These are phyloP conservation scores for Drosophila carrolli DNA, from an alignment of 1,140 invertebrate species.

Conservation along the genomic window DNA sequence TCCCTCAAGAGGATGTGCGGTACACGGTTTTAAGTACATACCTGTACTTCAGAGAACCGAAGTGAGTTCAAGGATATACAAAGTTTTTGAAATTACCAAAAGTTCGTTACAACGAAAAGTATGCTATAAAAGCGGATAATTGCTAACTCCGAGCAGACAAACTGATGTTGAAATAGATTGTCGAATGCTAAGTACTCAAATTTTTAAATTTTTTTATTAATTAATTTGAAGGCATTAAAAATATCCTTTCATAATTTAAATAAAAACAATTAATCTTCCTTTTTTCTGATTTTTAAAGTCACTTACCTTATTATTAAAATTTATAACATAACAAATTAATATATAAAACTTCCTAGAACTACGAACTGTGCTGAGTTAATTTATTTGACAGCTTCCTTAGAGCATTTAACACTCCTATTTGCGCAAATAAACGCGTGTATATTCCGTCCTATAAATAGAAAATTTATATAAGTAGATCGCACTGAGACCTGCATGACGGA, in stretches of 20 bases:
- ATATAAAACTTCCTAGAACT: background rate
- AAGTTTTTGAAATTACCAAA: slow-evolving; percentile 38
- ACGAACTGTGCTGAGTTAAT: slow-evolving; percentile 27
- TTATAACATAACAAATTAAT: background rate
- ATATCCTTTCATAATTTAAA: background rate
- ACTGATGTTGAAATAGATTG: slow-evolving; percentile 20
- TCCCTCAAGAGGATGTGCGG: slow-evolving; percentile 26
- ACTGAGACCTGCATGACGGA: slow-evolving; percentile 22
- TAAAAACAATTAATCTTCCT: too few relatives aligned
- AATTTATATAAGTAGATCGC: slow-evolving; percentile 14
- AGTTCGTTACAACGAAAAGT: slow-evolving; percentile 26
- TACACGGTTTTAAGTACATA: slow-evolving; percentile 24
- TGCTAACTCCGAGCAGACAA: slow-evolving; percentile 19
- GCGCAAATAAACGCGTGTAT: slow-evolving; percentile 2
- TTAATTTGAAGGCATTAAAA: slow-evolving; percentile 8
- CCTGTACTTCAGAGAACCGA: slow-evolving; percentile 17
- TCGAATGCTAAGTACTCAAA: background rate
- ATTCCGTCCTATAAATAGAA: slow-evolving; percentile 24
- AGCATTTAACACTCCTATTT: slow-evolving; percentile 56
- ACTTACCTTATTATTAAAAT: background rate
- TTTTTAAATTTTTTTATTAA: background rate
- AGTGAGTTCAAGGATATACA: slow-evolving; percentile 44
- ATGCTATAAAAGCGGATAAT: slow-evolving; percentile 31
- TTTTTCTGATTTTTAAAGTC: too few relatives aligned
- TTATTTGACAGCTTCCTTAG: slow-evolving; percentile 68